A percentile compares a stretch with the other conserved stretches of the same genome.
Evolutionary conservation across 2,888 invertebrate genomes (phyloP).

Genomic region (Hylaea fasciaria): DNA sequence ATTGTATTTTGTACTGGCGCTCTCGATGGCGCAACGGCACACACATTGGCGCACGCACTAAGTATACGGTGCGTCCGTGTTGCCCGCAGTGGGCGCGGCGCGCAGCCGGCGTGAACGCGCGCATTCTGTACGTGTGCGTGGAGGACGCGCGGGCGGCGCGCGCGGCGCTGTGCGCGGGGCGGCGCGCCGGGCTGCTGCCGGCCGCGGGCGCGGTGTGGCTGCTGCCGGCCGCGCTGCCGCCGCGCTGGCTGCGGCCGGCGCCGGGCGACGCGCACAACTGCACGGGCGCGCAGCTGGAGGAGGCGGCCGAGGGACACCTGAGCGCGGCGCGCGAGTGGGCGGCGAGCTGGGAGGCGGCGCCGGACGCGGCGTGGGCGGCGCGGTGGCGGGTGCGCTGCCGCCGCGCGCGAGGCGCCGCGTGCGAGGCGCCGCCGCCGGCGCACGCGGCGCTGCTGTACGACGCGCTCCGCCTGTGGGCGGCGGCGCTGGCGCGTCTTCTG

Average conservation of each 20-base stretch:
- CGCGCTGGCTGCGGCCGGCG: constrained; percentile 86
- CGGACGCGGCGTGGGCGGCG: constrained; percentile 33
- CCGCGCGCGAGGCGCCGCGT: constrained; percentile 27
- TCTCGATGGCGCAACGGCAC: too few species aligned
- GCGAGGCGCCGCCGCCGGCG: constrained; percentile 47
- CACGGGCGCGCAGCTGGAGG: constrained; percentile 59
- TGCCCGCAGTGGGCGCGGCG: constrained; percentile 63
- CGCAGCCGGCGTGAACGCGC: constrained; percentile 76
- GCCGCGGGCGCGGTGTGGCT: constrained; percentile 93
- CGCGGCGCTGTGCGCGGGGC: constrained; percentile 93
- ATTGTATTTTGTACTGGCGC: too few species aligned
- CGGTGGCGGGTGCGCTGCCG: constrained; percentile 28
- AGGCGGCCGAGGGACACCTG: constrained; percentile 57
- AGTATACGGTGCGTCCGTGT: background rate
- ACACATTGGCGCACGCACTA: too few species aligned
- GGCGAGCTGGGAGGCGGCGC: constrained; percentile 15
- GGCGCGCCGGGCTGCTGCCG: constrained; percentile 88
- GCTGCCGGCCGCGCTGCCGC: constrained; percentile 89
- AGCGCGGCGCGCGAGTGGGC: constrained; percentile 62
- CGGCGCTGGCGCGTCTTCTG: constrained; percentile 55
- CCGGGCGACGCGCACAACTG: constrained; percentile 87
- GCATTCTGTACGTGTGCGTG: constrained; percentile 92
- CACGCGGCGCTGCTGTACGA: constrained; percentile 72
- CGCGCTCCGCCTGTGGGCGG: constrained; percentile 65
- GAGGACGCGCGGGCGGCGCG: constrained; percentile 89